phyloP scores from a whole-genome alignment of 2,888 invertebrate genomes.

The Andrena dorsata region DNA sequence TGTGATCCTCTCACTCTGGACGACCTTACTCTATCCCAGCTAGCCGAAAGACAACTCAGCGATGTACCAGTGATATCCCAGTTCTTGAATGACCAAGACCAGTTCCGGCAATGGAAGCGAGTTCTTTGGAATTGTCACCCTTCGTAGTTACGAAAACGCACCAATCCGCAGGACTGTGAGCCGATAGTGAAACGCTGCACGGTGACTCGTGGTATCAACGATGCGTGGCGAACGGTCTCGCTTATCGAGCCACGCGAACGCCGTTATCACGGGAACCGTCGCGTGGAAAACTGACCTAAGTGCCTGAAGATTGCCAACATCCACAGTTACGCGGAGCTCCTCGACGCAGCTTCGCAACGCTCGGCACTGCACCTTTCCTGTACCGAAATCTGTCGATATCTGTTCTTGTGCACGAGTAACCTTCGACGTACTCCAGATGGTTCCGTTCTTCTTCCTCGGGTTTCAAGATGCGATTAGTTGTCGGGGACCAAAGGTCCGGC shows the following conservation, averaged over 20 bases:
- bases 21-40: neutral
- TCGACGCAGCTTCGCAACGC: neutral
- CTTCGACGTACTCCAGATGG: neutral
- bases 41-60: neutral
- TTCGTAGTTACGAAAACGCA: conserved; percentile 12
- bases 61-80: neutral
- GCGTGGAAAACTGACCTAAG: conserved; percentile 5
- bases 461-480: neutral
- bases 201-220: conserved; percentile 10
- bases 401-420: neutral
- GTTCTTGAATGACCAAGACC: neutral
- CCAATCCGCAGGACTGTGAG: conserved; percentile 1
- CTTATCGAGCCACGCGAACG: conserved; percentile 30
- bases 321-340: conserved; percentile 5
- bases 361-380: neutral
- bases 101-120: neutral
- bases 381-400: neutral
- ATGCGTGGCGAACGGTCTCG: conserved; percentile 14
- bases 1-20: neutral
- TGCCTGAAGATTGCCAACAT: neutral
- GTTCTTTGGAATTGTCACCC: conserved; percentile 24
- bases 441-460: neutral
- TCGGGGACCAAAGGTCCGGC: no score
- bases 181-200: conserved; percentile 8
- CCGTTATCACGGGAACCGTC: conserved; percentile 15